Conservation (phyloP, 2,888 invertebrate genomes). For the Drosophila buzzatii region DNA sequence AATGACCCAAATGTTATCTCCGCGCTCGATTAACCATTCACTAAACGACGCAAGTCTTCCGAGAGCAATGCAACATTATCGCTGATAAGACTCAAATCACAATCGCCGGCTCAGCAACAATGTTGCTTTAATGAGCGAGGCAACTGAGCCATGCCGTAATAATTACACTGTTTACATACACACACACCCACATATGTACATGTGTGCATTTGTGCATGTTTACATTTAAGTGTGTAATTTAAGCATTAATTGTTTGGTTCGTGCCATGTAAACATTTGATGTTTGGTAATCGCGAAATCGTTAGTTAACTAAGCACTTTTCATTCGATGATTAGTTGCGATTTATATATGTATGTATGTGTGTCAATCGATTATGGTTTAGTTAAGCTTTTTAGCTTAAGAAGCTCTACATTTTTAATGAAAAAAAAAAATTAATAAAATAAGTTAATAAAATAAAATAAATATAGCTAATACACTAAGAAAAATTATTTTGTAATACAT, state of each 20-base stretch:
- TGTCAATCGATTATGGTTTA: not conserved
- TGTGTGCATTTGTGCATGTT: not conserved
- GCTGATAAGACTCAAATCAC: constrained; percentile 33
- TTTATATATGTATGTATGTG: not conserved
- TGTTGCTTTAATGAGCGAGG: constrained; percentile 5
- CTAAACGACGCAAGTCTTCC: constrained; percentile 11
- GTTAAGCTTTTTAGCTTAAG: not conserved
- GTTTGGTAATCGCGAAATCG: not conserved
- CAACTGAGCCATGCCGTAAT: constrained; percentile 11
- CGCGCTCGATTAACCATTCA: constrained; percentile 39
- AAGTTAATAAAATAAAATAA: no score
- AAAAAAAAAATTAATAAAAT: no score
- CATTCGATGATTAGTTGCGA: not conserved
- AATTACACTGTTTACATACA: not conserved
- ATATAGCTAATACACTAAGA: not conserved
- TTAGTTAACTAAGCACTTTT: constrained; percentile 1
- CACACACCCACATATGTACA: not conserved
- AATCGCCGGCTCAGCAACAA: constrained; percentile 25
- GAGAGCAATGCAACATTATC: constrained; percentile 9
- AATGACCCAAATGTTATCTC: constrained; percentile 13
- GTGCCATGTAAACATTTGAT: constrained; percentile 1
- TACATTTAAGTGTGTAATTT: not conserved
- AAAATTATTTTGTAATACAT: not conserved
- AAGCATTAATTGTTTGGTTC: not conserved
- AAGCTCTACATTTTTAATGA: not conserved